phyloP scores from a whole-genome alignment of 2,113 vertebrate genomes.

The Hiodon tergisus region DNA sequence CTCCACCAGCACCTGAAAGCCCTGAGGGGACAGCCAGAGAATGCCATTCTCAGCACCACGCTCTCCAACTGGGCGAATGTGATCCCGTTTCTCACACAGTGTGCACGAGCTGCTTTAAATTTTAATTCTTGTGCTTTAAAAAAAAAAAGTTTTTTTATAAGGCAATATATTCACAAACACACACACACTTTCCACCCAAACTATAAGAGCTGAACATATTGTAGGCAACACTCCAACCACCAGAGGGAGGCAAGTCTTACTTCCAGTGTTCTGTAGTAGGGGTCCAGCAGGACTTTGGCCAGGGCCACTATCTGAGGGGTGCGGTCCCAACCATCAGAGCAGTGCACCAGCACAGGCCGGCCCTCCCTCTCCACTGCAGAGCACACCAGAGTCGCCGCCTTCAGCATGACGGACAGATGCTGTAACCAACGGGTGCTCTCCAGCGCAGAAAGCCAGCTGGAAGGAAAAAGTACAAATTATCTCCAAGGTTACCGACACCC shows the following conservation, averaged over 20 bases:
- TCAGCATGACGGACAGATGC: slow-evolving; percentile 94
- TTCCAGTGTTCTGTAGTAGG: slow-evolving; percentile 95
- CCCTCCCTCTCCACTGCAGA: slow-evolving; percentile 87
- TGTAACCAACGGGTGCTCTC: slow-evolving; percentile 98
- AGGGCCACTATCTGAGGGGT: slow-evolving; percentile 93
- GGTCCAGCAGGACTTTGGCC: slow-evolving; percentile 88
- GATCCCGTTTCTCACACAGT: too few relatives aligned
- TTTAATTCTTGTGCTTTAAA: too few relatives aligned
- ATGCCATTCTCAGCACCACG: too few relatives aligned
- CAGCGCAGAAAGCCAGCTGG: slow-evolving; percentile 91
- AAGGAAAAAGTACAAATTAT: slow-evolving; percentile 1
- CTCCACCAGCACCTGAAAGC: slow-evolving; percentile 94
- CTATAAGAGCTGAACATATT: too few relatives aligned
- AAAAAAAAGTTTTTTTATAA: too few relatives aligned
- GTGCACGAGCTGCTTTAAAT: too few relatives aligned
- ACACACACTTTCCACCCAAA: too few relatives aligned
- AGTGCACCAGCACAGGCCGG: slow-evolving; percentile 90
- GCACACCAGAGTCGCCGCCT: slow-evolving; percentile 87
- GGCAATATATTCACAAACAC: too few relatives aligned
- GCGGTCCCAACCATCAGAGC: slow-evolving; percentile 94
- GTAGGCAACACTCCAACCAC: background rate
- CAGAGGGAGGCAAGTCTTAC: slow-evolving; percentile 43
- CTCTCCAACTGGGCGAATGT: too few relatives aligned
- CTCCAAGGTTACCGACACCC: background rate
- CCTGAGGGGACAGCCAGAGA: slow-evolving; percentile 54